These are phyloP conservation scores for Ginglymostoma cirratum DNA, from an alignment of 2,113 vertebrate genomes.

Conservation along the genomic window DNA sequence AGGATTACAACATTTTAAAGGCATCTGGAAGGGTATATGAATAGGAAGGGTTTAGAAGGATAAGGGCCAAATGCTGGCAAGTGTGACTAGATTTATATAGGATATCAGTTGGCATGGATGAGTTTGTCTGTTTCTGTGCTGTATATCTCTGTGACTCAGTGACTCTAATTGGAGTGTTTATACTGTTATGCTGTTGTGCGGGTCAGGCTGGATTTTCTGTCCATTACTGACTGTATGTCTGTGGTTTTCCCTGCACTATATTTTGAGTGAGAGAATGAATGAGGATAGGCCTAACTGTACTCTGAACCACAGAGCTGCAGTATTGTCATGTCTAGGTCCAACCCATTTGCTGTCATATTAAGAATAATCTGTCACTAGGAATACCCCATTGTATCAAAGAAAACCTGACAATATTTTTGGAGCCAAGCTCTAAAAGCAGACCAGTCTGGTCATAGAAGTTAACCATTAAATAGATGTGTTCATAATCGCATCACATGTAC, in stretches of 20 bases:
- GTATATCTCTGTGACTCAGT: too few relatives aligned
- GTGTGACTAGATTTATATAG: too few relatives aligned
- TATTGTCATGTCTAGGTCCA: neutral
- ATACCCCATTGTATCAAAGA: neutral
- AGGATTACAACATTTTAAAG: too few relatives aligned
- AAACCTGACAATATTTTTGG: neutral
- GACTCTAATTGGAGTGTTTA: neutral
- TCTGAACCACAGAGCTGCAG: neutral
- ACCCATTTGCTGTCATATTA: neutral
- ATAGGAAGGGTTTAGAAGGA: too few relatives aligned
- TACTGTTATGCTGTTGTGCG: neutral
- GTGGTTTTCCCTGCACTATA: neutral
- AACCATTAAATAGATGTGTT: neutral
- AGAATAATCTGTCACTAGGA: neutral
- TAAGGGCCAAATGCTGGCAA: too few relatives aligned
- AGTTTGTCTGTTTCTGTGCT: too few relatives aligned
- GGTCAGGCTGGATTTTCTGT: neutral
- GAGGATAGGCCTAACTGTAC: neutral
- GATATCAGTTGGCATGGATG: too few relatives aligned
- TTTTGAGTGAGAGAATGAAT: neutral
- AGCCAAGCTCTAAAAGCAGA: neutral
- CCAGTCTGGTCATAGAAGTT: neutral
- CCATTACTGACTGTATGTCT: neutral
- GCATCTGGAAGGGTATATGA: too few relatives aligned
- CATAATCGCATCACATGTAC: neutral